Percentiles rank a stretch among this genome's conserved stretches.
phyloP scores from a whole-genome alignment of 2,113 vertebrate genomes.

The Erinaceus europaeus region DNA sequence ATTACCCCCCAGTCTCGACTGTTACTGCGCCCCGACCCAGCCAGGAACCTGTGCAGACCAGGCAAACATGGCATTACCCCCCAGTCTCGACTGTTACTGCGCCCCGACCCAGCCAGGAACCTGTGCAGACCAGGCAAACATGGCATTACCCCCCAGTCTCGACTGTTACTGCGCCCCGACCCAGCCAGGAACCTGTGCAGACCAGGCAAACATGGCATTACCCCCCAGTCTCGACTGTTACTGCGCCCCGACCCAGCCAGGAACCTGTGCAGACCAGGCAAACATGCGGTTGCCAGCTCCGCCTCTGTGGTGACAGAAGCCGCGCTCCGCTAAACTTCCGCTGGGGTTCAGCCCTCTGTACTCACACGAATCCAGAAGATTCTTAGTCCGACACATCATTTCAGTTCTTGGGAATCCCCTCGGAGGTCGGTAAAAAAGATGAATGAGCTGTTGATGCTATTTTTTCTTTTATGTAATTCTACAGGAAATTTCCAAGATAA shows the following conservation, averaged over 20 bases:
- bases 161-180: too few species aligned
- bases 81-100: too few species aligned
- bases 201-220: too few species aligned
- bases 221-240: conserved; percentile 15
- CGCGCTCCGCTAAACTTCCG: conserved; percentile 30
- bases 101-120: too few species aligned
- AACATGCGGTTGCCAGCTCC: conserved; percentile 27
- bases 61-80: too few species aligned
- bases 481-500: conserved; percentile 35
- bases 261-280: neutral
- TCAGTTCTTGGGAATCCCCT: conserved; percentile 8
- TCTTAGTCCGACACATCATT: neutral
- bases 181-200: too few species aligned
- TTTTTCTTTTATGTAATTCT: conserved; percentile 41
- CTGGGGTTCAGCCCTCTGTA: conserved; percentile 5
- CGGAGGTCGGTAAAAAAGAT: conserved; percentile 38
- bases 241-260: neutral
- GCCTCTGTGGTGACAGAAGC: neutral
- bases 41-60: too few species aligned
- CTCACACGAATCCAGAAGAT: neutral
- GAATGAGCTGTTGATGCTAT: conserved; percentile 13
- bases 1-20: too few species aligned
- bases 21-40: too few species aligned
- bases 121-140: too few species aligned
- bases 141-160: too few species aligned